These are phyloP conservation scores for Orthosia gracilis DNA, from an alignment of 2,888 invertebrate genomes.

Conservation along the genomic window DNA sequence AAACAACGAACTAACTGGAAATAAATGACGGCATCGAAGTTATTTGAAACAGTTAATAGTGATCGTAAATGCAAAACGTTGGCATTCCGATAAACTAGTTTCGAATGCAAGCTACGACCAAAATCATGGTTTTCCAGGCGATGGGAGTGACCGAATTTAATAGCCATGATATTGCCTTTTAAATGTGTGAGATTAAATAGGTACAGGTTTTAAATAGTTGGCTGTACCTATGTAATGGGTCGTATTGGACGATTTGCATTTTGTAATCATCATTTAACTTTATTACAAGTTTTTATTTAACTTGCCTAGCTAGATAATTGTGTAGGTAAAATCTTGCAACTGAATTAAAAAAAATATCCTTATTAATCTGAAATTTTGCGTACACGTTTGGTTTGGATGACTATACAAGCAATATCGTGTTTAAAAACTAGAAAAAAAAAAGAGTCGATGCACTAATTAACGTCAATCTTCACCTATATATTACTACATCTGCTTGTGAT, in stretches of 20 bases:
- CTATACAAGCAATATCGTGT: too few relatives aligned
- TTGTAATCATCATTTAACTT: background rate
- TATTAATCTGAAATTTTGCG: too few relatives aligned
- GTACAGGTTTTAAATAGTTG: background rate
- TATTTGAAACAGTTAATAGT: slow-evolving; percentile 57
- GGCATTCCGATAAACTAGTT: slow-evolving; percentile 56
- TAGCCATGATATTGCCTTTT: slow-evolving; percentile 1
- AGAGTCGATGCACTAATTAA: background rate
- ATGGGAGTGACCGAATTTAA: slow-evolving; percentile 18
- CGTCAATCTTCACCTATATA: background rate
- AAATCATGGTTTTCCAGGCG: slow-evolving; percentile 29
- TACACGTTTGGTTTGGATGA: too few relatives aligned
- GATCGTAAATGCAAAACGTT: slow-evolving; percentile 57
- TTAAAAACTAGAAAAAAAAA: too few relatives aligned
- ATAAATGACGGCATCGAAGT: slow-evolving; percentile 50
- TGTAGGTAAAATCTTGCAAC: too few relatives aligned
- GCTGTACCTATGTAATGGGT: too few relatives aligned
- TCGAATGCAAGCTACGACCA: slow-evolving; percentile 40
- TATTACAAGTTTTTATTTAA: too few relatives aligned
- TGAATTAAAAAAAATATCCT: too few relatives aligned
- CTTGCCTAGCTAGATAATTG: too few relatives aligned
- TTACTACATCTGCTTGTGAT: background rate
- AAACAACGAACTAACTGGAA: slow-evolving; percentile 46
- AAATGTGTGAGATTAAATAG: background rate
- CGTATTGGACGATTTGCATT: background rate